Base-by-base conservation (phyloP, 2,888 invertebrate genomes). In the Dione juno region DNA sequence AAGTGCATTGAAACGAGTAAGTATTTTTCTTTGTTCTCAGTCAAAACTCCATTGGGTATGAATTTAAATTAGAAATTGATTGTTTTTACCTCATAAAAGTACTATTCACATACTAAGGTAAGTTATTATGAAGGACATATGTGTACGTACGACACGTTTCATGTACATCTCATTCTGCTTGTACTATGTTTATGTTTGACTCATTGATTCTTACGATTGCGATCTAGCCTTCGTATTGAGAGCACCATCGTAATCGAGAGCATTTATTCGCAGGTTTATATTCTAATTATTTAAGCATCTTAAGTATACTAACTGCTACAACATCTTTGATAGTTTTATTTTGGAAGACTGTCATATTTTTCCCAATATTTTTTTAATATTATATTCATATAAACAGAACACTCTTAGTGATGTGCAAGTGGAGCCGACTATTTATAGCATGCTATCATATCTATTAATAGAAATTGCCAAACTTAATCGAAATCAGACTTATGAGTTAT, bases 1-100 rank as follows among this genome's bases (percentile, higher is more conserved):
- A 35, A 83, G 84, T 28, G 93, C 89, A 73, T 83, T 93, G 52
- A 91, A 82, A 85, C 82, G 89, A 80, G 93, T 93, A 84, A 28
- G 67, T 64, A 28, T 19, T 63, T 28, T 40, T 28, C 28, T 28
- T 28, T 5, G 28, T 28, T 28, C 28, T 28, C 5, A 28, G 2
- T 28, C 3, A 28, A 28, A 28, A 28, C 3, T 28, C 2, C 28
- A 28, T 28, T 28, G 28, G 5, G 5, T 28, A 28, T 28, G 28
- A 28, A 28, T 3, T 28, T 3, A 28, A 2, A 28, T 28, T 28
- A 28, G 28, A 3, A 28, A 28, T 28, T 28, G 28, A 28, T 3
- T 28, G 5, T 28, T 28, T 28, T 28, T 3, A 28, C 5, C 2
- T 3, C 28, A 3, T 28, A 28, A 28, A 28, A 5, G 28, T 28